A percentile compares a stretch with the other conserved stretches of the same genome.
Evolutionary conservation across 2,888 invertebrate species (phyloP).

Genomic region (Dioctria rufipes): DNA sequence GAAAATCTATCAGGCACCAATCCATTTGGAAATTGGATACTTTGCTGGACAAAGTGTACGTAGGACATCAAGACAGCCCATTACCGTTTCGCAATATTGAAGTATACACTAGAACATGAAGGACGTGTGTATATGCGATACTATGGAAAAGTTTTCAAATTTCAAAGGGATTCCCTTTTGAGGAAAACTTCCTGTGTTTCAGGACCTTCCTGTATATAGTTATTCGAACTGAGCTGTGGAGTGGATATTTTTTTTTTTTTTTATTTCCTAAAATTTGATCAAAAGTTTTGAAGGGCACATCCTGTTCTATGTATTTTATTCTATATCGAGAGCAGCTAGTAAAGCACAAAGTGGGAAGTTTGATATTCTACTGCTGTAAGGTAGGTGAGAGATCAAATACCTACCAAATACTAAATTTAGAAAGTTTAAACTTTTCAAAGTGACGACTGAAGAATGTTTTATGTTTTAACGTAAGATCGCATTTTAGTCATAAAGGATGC

Average conservation of each 20-base stretch:
- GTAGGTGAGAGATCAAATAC: too few relatives aligned
- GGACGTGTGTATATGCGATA: not conserved
- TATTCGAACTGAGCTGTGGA: not conserved
- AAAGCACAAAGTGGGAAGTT: too few relatives aligned
- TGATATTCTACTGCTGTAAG: too few relatives aligned
- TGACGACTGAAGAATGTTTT: too few relatives aligned
- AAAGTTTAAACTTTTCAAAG: too few relatives aligned
- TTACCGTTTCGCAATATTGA: not conserved
- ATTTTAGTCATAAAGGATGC: too few relatives aligned
- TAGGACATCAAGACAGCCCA: not conserved
- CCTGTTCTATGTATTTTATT: not conserved
- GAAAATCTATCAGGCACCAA: slow-evolving; percentile 12
- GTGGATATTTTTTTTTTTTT: not conserved
- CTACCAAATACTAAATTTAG: too few relatives aligned
- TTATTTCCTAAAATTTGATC: not conserved
- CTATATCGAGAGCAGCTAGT: too few relatives aligned
- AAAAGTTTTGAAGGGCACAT: slow-evolving; percentile 3
- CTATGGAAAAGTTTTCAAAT: not conserved
- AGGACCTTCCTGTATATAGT: not conserved
- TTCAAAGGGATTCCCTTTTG: not conserved
- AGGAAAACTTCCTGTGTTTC: not conserved
- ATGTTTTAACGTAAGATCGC: too few relatives aligned
- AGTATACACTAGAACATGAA: not conserved
- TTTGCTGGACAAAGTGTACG: not conserved
- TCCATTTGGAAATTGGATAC: slow-evolving; percentile 36